A percentile compares a stretch with the other conserved stretches of the same genome.
Conservation (phyloP, 1,140 invertebrate species). For the Popillia japonica region DNA sequence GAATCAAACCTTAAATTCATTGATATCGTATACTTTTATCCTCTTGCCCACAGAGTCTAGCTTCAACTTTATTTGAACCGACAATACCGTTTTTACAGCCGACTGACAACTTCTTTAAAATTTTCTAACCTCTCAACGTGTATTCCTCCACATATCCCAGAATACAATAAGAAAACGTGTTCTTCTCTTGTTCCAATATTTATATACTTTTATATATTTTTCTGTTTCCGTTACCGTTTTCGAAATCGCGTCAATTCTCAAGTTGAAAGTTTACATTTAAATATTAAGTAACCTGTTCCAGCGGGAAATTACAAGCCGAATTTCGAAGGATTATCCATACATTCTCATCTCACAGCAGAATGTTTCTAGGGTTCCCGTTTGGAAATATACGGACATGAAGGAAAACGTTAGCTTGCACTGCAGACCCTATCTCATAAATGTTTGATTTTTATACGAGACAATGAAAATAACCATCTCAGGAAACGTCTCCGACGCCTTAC, state of each 20-base stretch:
- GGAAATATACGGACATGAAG: neutral
- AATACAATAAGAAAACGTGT: neutral
- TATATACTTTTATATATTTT: conserved; percentile 34
- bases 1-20: too few relatives aligned
- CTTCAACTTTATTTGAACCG: too few relatives aligned
- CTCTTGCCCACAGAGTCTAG: too few relatives aligned
- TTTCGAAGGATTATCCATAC: conserved; percentile 16
- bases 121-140: neutral
- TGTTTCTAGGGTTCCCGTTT: neutral
- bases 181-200: conserved; percentile 25
- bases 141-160: neutral
- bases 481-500: neutral
- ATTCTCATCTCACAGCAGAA: neutral
- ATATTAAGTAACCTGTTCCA: conserved; percentile 42
- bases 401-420: neutral
- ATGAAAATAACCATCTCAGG: conserved; percentile 14
- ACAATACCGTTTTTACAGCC: too few relatives aligned
- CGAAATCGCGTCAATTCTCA: conserved; percentile 41
- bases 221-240: conserved; percentile 23
- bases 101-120: neutral
- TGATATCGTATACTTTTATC: too few relatives aligned
- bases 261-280: conserved; percentile 42
- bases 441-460: conserved; percentile 19
- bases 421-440: conserved; percentile 9
- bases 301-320: conserved; percentile 43